phyloP scores from a whole-genome alignment of 2,888 invertebrate genomes.

The Perithous albicinctus region DNA sequence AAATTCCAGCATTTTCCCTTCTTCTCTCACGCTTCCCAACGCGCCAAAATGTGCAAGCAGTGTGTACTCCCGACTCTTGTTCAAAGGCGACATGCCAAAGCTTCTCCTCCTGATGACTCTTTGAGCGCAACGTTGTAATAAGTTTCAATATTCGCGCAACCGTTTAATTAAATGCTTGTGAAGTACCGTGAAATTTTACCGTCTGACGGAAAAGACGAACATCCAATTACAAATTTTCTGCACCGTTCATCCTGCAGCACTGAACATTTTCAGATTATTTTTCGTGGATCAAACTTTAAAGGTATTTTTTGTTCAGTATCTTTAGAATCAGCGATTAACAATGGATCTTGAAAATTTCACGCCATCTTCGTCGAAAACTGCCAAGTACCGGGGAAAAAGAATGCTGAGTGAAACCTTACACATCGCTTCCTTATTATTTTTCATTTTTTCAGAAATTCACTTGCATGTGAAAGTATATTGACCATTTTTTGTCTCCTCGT shows the following conservation, averaged over 20 bases:
- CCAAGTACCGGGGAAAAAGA: neutral
- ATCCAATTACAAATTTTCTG: conserved; percentile 32
- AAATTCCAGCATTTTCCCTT: conserved; percentile 53
- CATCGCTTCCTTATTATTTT: too few species aligned
- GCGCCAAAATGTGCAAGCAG: conserved; percentile 49
- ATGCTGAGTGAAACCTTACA: too few species aligned
- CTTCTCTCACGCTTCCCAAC: conserved; percentile 28
- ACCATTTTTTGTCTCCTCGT: too few species aligned
- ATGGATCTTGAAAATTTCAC: neutral
- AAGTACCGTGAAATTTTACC: conserved; percentile 15
- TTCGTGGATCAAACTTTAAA: too few species aligned
- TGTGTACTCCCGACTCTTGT: conserved; percentile 1
- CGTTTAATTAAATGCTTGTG: conserved; percentile 24
- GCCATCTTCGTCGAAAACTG: too few species aligned
- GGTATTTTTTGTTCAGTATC: neutral
- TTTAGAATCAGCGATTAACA: neutral
- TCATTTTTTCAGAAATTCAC: too few species aligned
- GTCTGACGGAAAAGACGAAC: neutral
- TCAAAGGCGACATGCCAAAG: conserved; percentile 45
- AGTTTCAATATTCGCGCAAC: conserved; percentile 37
- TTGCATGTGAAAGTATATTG: too few species aligned
- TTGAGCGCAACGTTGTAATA: conserved; percentile 18
- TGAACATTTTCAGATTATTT: neutral
- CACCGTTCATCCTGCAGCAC: neutral
- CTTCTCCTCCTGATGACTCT: conserved; percentile 16